Percentiles rank a stretch among this genome's conserved stretches.
These are phyloP conservation scores for Halictus rubicundus DNA, from an alignment of 1,140 invertebrate species.

Conservation along the genomic window DNA sequence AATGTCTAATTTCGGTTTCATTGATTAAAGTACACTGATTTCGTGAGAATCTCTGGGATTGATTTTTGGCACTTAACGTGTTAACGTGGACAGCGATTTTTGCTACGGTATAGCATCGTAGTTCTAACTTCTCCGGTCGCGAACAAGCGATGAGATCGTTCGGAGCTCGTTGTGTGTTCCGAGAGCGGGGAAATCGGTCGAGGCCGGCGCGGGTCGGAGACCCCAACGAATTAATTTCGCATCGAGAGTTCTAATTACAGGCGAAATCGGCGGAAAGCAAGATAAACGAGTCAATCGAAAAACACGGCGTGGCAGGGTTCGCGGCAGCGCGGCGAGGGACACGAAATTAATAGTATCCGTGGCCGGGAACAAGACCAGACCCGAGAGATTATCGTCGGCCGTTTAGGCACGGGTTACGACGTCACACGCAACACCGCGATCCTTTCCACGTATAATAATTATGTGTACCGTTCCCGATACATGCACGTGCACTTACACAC, in stretches of 20 bases:
- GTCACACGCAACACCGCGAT: slow-evolving; percentile 37
- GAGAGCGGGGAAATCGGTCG: not conserved
- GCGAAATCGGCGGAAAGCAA: slow-evolving; percentile 37
- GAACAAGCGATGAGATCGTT: too few relatives aligned
- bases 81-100: too few relatives aligned
- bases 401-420: slow-evolving; percentile 71
- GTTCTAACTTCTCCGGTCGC: too few relatives aligned
- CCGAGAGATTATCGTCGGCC: slow-evolving; percentile 72
- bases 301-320: slow-evolving; percentile 38
- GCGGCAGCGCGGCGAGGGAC: slow-evolving; percentile 51
- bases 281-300: slow-evolving; percentile 47
- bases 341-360: slow-evolving; percentile 78
- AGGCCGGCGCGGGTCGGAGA: not conserved
- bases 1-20: too few relatives aligned
- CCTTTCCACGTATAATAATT: slow-evolving; percentile 38
- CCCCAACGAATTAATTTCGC: slow-evolving; percentile 32
- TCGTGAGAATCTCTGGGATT: too few relatives aligned
- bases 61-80: too few relatives aligned
- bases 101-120: too few relatives aligned
- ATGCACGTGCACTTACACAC: not conserved
- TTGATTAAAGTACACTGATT: too few relatives aligned
- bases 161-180: not conserved
- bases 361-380: slow-evolving; percentile 58
- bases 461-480: slow-evolving; percentile 35
- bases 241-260: slow-evolving; percentile 36